Evolutionary conservation across 2,888 invertebrate species (phyloP), one percentile per base, ranked within the genome.

Genomic region (Drosophila mimetica): DNA sequence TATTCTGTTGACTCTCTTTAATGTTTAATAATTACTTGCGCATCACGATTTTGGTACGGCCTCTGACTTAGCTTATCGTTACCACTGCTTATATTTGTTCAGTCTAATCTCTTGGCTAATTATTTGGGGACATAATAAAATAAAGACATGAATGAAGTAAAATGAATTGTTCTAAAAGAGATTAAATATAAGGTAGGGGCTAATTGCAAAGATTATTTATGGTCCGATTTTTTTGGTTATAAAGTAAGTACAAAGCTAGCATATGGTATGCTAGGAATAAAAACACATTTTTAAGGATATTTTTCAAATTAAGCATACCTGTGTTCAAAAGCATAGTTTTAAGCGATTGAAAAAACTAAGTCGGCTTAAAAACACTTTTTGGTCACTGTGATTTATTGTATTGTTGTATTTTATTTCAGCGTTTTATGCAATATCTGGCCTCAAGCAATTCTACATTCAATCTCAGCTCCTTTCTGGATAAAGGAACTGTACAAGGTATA

Each of bases 361-460:
- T 25, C 6, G 1, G 25, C 1, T 25, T 6, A 6, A 6, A 6
- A 25, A 25, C 5, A 1, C 5, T 7, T 25, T 7, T 22, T 22
- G 22, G 22, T 22, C 22, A 22, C 2, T 22, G 1, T 7, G 25
- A n/a, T 25, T 25, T 4, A 25, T 25, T n/a, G n/a, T n/a, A n/a
- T n/a, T n/a, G n/a, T n/a, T n/a, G n/a, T n/a, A n/a, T n/a, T n/a
- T n/a, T n/a, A n/a, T n/a, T 95, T 52, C 95, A 99, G 99, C 96
- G 99, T 92, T 99, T 99, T 93, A 99, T 99, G 92, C 99, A 99
- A 93, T 99, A 99, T 93, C 94, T 99, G 93, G 99, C 99, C 71
- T 99, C 99, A 88, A 99, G 98, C 94, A 99, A 99, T 94, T 98
- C 99, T 92, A 97, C 98, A 89, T 99, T 99, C 94, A 98, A 99